phyloP scores from a whole-genome alignment of 2,888 invertebrate genomes.

The Litoditis marina region DNA sequence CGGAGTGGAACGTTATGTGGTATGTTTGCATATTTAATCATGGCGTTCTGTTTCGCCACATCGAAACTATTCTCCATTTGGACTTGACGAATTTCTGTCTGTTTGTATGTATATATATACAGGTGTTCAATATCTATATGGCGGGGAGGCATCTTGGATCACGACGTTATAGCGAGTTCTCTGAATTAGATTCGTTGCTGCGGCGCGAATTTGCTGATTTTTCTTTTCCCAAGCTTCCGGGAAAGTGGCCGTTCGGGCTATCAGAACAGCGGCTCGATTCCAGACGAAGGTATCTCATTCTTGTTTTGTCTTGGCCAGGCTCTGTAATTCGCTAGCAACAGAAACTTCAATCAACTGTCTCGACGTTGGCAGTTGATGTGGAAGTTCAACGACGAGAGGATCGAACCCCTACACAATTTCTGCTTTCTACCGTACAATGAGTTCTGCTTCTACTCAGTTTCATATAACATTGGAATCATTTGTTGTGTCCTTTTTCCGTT shows the following conservation, averaged over 20 bases:
- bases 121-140: constrained; percentile 94
- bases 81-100: not conserved
- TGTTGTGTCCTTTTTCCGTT: too few species aligned
- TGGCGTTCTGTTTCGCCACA: too few species aligned
- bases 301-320: not conserved
- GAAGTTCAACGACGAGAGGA: not conserved
- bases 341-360: not conserved
- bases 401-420: too few species aligned
- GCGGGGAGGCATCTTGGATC: constrained; percentile 96
- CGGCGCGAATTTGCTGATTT: constrained; percentile 65
- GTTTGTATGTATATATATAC: constrained; percentile 23
- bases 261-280: constrained; percentile 96
- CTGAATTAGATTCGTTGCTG: constrained; percentile 63
- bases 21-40: constrained; percentile 59
- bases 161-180: constrained; percentile 89
- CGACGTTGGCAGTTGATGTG: not conserved
- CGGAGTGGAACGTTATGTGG: constrained; percentile 82
- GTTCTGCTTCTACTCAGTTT: too few species aligned
- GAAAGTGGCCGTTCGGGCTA: constrained; percentile 96
- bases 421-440: too few species aligned
- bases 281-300: constrained; percentile 70
- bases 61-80: not conserved
- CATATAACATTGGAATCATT: too few species aligned
- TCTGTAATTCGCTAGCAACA: not conserved
- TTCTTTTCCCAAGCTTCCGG: constrained; percentile 92